Percentiles rank a stretch among this genome's conserved stretches.
phyloP scores from a whole-genome alignment of 2,888 invertebrate genomes.

The Vanessa cardui region DNA sequence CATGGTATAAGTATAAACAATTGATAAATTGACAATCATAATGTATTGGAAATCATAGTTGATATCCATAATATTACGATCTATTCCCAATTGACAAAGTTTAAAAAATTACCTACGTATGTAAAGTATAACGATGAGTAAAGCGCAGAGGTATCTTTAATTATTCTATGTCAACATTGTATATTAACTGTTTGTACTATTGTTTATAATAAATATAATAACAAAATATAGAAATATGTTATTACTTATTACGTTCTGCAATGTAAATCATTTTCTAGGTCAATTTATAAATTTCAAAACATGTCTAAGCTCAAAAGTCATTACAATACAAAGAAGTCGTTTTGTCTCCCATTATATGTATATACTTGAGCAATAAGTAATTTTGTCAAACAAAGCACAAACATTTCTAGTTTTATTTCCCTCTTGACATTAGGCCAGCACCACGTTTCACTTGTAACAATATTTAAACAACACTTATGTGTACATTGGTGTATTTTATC shows the following conservation, averaged over 20 bases:
- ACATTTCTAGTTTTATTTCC: slow-evolving; percentile 7
- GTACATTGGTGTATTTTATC: slow-evolving; percentile 12
- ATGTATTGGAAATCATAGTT: no score
- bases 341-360: slow-evolving; percentile 21
- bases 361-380: slow-evolving; percentile 26
- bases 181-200: no score
- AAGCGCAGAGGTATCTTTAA: no score
- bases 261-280: slow-evolving; percentile 7
- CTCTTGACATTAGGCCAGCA: slow-evolving; percentile 1
- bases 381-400: slow-evolving; percentile 24
- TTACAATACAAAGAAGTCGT: slow-evolving; percentile 17
- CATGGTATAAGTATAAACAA: no score
- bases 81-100: no score
- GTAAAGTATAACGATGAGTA: no score
- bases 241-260: slow-evolving; percentile 1
- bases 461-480: slow-evolving; percentile 17
- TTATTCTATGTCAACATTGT: no score
- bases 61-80: no score
- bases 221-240: no score
- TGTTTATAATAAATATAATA: no score
- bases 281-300: background rate
- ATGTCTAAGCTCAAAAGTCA: background rate
- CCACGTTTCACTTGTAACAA: background rate
- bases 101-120: no score
- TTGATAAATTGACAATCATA: no score